Percentiles rank a stretch among this genome's conserved stretches.
phyloP scores from a whole-genome alignment of 1,140 invertebrate genomes.

The Limonius californicus region DNA sequence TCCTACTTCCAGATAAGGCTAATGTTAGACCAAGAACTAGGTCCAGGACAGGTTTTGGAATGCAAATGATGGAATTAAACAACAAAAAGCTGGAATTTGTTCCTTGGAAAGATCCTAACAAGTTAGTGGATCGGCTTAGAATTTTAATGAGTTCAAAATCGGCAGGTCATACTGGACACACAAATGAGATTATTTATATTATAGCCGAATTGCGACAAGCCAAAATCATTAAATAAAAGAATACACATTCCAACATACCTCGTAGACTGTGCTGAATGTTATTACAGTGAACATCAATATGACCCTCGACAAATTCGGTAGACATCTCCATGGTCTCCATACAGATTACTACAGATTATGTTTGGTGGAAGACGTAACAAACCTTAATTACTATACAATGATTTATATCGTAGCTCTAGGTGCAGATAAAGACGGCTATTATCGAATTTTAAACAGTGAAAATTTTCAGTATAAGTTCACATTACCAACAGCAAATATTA shows the following conservation, averaged over 20 bases:
- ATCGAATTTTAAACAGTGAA: neutral
- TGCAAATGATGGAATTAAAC: neutral
- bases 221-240: slow-evolving; percentile 22
- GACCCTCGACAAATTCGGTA: slow-evolving; percentile 30
- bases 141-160: neutral
- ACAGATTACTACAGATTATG: neutral
- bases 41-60: neutral
- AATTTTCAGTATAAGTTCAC: no score
- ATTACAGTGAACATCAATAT: slow-evolving; percentile 18
- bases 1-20: no score
- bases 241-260: neutral
- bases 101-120: slow-evolving; percentile 10
- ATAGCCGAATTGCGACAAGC: slow-evolving; percentile 28
- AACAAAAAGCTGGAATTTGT: neutral
- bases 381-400: neutral
- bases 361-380: neutral
- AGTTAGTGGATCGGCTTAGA: slow-evolving; percentile 7
- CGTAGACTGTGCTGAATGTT: no score
- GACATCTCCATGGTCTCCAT: neutral
- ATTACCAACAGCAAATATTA: no score
- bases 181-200: slow-evolving; percentile 46
- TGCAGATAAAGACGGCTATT: neutral
- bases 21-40: neutral
- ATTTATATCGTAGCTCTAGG: neutral
- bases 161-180: slow-evolving; percentile 25